These are phyloP conservation scores for Temnothorax unifasciatus DNA, from an alignment of 2,888 invertebrate species.

Conservation along the genomic window DNA sequence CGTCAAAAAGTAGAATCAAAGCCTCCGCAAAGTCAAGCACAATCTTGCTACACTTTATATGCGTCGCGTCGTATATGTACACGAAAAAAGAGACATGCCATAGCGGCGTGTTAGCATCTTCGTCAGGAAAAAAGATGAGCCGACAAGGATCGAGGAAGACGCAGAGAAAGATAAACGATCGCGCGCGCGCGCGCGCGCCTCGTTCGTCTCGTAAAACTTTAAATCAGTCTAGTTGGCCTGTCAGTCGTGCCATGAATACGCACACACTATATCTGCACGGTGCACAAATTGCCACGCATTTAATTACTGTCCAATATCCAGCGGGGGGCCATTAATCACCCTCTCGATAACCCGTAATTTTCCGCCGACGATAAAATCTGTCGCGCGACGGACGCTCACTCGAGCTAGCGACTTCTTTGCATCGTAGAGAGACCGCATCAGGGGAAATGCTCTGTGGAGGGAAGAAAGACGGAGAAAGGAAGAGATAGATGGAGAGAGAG, in stretches of 20 bases:
- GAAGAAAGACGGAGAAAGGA: slow-evolving; percentile 10
- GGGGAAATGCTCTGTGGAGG: not conserved
- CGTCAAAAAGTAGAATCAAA: slow-evolving; percentile 28
- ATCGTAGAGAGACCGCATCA: slow-evolving; percentile 26
- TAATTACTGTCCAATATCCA: slow-evolving; percentile 81
- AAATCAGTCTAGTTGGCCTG: slow-evolving; percentile 79
- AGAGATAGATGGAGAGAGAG: not conserved
- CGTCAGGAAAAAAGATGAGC: slow-evolving; percentile 41
- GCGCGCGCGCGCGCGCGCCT: slow-evolving; percentile 19
- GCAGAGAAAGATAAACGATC: slow-evolving; percentile 4
- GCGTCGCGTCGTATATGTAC: slow-evolving; percentile 31
- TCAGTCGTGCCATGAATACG: slow-evolving; percentile 63
- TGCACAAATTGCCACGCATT: slow-evolving; percentile 77
- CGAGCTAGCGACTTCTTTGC: slow-evolving; percentile 38
- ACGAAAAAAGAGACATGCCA: not conserved
- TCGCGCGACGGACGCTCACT: slow-evolving; percentile 65
- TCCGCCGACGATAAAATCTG: slow-evolving; percentile 77
- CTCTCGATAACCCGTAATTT: slow-evolving; percentile 77
- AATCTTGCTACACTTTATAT: slow-evolving; percentile 36
- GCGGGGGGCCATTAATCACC: slow-evolving; percentile 76
- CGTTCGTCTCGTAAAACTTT: slow-evolving; percentile 71
- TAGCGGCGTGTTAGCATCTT: slow-evolving; percentile 35
- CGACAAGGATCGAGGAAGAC: slow-evolving; percentile 10
- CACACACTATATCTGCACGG: slow-evolving; percentile 58
- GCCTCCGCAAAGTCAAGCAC: not conserved